Evolutionary conservation across 2,113 vertebrate species (phyloP), one percentile per base, ranked within the genome.

Genomic region (Proterorhinus semilunaris): DNA sequence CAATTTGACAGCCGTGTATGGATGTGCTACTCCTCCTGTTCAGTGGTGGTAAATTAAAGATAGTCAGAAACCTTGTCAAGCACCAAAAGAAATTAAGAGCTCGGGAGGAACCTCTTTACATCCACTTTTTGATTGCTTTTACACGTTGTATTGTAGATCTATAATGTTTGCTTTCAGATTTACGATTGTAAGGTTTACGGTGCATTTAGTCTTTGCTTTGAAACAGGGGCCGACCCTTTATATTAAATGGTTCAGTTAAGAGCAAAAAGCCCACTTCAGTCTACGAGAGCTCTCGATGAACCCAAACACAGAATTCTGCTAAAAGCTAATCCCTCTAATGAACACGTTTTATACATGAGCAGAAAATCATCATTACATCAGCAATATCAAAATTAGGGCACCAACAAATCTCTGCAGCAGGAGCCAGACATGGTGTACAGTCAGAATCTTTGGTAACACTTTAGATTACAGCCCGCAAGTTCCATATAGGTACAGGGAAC

Each of bases 1-100:
- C 48, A 52, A 71, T 67, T 16, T n/a, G 61, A 69, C 58, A 66
- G 53, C 53, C 65, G 58, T 69, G 74, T 70, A 45, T 67, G 66
- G 42, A 54, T 73, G 69, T 65, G 76, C 47, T 16, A 16, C 12
- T 64, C 65, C 16, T 75, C 27, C 21, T 54, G 2, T 5, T 62
- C 44, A 48, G 7, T 54, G 62, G 44, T 17, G 46, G 50, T 68
- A 16, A 44, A 49, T 65, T 4, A 48, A 6, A 49, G 17, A 53
- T 45, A 42, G 46, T 65, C 21, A 62, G 17, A 65, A 65, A 10
- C 0, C 17, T 27, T 71, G 6, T 62, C 11, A 8, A 16, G 7
- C 47, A 36, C 12, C 8, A 9, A 52, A 67, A 36, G 3, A 10
- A 16, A 49, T 58, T 12, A 50, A 9, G 36, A 15, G 70, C 7